Evolutionary conservation across 2,113 vertebrate genomes (phyloP).

Genomic region (Pygoscelis antarcticus): DNA sequence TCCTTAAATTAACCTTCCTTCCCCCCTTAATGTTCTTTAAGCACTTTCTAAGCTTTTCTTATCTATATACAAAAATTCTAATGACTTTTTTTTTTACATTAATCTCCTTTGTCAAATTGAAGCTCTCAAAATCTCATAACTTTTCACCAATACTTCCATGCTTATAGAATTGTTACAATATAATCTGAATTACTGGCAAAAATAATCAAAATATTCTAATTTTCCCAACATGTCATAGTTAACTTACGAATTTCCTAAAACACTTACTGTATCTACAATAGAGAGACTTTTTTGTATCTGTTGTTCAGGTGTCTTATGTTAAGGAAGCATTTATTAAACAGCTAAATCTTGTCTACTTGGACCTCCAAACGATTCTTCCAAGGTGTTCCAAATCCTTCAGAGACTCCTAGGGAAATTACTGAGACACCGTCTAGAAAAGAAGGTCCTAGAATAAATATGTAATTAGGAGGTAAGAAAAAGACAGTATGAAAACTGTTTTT

Average conservation of each 20-base stretch:
- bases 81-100: neutral
- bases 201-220: neutral
- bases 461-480: neutral
- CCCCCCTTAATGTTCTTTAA: neutral
- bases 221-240: neutral
- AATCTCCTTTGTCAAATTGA: neutral
- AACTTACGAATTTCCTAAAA: neutral
- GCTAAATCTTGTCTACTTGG: neutral
- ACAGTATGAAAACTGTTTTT: neutral
- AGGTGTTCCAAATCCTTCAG: neutral
- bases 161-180: neutral
- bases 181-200: neutral
- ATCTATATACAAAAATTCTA: neutral
- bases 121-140: neutral
- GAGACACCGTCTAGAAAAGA: neutral
- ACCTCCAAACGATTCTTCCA: neutral
- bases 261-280: neutral
- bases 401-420: neutral
- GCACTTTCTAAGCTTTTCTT: neutral
- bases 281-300: neutral
- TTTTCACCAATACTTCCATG: neutral
- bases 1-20: neutral
- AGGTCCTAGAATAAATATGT: neutral
- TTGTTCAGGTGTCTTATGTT: neutral
- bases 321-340: neutral